Conservation (phyloP, 2,797 vertebrate species). For the Pseudochromis fuscus region DNA sequence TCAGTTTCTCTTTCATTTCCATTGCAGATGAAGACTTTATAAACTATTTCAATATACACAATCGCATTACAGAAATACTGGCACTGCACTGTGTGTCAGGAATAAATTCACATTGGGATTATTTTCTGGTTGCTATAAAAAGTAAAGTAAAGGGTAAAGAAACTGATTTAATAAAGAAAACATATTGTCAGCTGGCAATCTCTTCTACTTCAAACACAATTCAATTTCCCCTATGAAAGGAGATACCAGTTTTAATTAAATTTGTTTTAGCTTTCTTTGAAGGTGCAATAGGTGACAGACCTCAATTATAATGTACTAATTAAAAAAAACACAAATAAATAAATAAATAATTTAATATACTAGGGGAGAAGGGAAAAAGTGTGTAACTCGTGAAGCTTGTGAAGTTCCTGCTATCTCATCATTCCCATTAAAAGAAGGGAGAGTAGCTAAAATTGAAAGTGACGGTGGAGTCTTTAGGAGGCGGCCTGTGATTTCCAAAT, state of each 20-base stretch:
- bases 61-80: slow-evolving; percentile 54
- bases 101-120: slow-evolving; percentile 64
- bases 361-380: slow-evolving; percentile 47
- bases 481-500: slow-evolving; percentile 87
- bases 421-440: slow-evolving; percentile 83
- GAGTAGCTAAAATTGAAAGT: slow-evolving; percentile 85
- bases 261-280: slow-evolving; percentile 84
- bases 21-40: slow-evolving; percentile 42
- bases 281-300: slow-evolving; percentile 86
- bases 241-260: slow-evolving; percentile 88
- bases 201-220: slow-evolving; percentile 85
- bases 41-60: slow-evolving; percentile 57
- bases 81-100: slow-evolving; percentile 36
- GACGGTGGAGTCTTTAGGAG: slow-evolving; percentile 85
- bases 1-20: slow-evolving; percentile 46
- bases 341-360: slow-evolving; percentile 78
- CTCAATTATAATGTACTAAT: slow-evolving; percentile 88
- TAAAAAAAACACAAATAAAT: slow-evolving; percentile 79
- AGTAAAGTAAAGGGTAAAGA: slow-evolving; percentile 64
- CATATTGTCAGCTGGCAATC: slow-evolving; percentile 83
- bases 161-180: slow-evolving; percentile 82
- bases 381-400: slow-evolving; percentile 73
- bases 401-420: slow-evolving; percentile 83
- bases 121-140: slow-evolving; percentile 66
- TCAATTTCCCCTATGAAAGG: slow-evolving; percentile 82